Evolutionary conservation across 2,797 vertebrate genomes (phyloP), one percentile per base, ranked within the genome.

Genomic region (Coregonus ussuriensis): DNA sequence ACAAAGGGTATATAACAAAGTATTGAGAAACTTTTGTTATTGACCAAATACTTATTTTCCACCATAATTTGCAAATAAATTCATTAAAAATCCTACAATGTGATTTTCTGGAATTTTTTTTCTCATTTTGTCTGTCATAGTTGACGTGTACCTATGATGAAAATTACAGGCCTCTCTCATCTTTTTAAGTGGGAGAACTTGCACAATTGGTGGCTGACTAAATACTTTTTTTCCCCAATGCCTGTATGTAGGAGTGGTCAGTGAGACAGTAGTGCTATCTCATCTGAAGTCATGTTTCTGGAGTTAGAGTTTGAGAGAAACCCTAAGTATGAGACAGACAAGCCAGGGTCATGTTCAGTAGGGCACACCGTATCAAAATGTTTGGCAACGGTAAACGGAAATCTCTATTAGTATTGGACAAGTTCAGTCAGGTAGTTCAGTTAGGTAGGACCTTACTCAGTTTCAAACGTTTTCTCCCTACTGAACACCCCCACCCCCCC

Each of bases 181-280:
- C n/a, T n/a, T n/a, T n/a, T n/a, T n/a, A n/a, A n/a, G n/a, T n/a
- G n/a, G n/a, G n/a, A n/a, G n/a, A n/a, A n/a, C n/a, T n/a, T n/a
- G n/a, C n/a, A n/a, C n/a, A n/a, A n/a, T n/a, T n/a, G n/a, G n/a
- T n/a, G n/a, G n/a, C n/a, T n/a, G n/a, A n/a, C n/a, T n/a, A n/a
- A n/a, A n/a, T n/a, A n/a, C n/a, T n/a, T n/a, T n/a, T n/a, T n/a
- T n/a, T n/a, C n/a, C n/a, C n/a, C n/a, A n/a, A n/a, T 68, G 52
- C 53, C 79, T 85, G 85, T 62, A 54, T 71, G 68, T 52, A 14
- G 7, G 47, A 51, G 18, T 9, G 56, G 18, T 63, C 37, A 9
- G 35, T 41, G 4, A 54, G 29, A 15, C 29, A 54, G 31, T 33
- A 0, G 15, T 41, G 25, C 71, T 35, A 72, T 54, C 71, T 72